These are phyloP conservation scores for Melinaea menophilus DNA, from an alignment of 2,888 invertebrate genomes.

Conservation along the genomic window DNA sequence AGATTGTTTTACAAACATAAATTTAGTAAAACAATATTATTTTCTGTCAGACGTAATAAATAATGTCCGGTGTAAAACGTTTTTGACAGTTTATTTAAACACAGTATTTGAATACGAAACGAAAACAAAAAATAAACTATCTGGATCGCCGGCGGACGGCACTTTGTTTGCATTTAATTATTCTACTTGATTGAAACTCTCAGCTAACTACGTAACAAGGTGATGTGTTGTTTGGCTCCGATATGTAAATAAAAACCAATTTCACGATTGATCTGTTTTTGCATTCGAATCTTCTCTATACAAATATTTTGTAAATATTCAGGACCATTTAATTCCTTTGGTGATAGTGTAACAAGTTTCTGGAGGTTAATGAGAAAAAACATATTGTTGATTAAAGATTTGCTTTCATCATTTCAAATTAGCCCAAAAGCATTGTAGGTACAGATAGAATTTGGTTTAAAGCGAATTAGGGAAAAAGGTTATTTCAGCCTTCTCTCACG, in stretches of 20 bases:
- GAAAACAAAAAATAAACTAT: constrained; percentile 60
- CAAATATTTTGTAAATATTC: constrained; percentile 4
- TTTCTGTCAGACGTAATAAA: no score
- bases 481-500: constrained; percentile 28
- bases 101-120: constrained; percentile 41
- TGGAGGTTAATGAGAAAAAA: no score
- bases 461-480: constrained; percentile 30
- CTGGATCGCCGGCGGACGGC: constrained; percentile 46
- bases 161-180: constrained; percentile 71
- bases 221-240: constrained; percentile 14
- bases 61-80: no score
- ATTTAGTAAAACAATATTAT: no score
- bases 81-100: constrained; percentile 26
- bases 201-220: constrained; percentile 24
- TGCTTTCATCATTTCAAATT: background rate
- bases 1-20: no score
- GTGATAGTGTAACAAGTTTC: no score
- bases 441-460: constrained; percentile 9
- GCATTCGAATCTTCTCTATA: constrained; percentile 9
- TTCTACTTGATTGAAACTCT: constrained; percentile 56
- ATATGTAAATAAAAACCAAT: constrained; percentile 19
- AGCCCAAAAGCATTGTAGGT: background rate
- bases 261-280: constrained; percentile 15
- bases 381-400: background rate
- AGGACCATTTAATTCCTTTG: background rate